Evolutionary conservation across 2,113 vertebrate genomes (phyloP), one percentile per base, ranked within the genome.

Genomic region (Salvelinus namaycush): DNA sequence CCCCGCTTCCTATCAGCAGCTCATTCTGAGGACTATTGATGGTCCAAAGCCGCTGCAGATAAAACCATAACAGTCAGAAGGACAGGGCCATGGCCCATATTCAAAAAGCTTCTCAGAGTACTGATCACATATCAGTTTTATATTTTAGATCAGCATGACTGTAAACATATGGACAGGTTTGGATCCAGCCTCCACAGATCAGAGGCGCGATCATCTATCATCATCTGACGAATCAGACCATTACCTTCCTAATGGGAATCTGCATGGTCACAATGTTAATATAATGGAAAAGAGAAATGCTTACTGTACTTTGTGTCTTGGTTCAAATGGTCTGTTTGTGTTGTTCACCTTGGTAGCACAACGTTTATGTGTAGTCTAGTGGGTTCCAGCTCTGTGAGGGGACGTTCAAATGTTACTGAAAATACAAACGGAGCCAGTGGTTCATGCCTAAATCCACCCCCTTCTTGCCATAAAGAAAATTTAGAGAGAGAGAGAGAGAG

Each of bases 11-110:
- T 73, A 49, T 24, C 39, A 80, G 39, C 51, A 74, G 64, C 66
- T 76, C 70, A 60, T 82, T 51, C 66, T 59, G 68, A 34, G 49
- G 22, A 39, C 70, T 73, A 73, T 59, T 79, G 70, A 83, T 75
- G 78, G n/a, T 67, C 80, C 73, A 72, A 9, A 71, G 69, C 48
- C 66, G 14, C 8, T 11, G 18, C 68, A 64, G 72, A 70, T 77
- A 51, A 60, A 84, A 12, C 18, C 48, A 60, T 27, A 71, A 57
- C 39, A 70, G 31, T 20, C 26, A 11, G 44, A 27, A 6, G 49
- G 73, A 59, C 76, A n/a, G n/a, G n/a, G n/a, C n/a, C n/a, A n/a
- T n/a, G n/a, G n/a, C n/a, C n/a, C n/a, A 44, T 11, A 44, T 44
- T 44, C 39, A 44, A 44, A 44, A 44, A 44, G 0, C 0, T 0